These are phyloP conservation scores for Charina bottae DNA, from an alignment of 2,113 vertebrate species.

Conservation along the genomic window DNA sequence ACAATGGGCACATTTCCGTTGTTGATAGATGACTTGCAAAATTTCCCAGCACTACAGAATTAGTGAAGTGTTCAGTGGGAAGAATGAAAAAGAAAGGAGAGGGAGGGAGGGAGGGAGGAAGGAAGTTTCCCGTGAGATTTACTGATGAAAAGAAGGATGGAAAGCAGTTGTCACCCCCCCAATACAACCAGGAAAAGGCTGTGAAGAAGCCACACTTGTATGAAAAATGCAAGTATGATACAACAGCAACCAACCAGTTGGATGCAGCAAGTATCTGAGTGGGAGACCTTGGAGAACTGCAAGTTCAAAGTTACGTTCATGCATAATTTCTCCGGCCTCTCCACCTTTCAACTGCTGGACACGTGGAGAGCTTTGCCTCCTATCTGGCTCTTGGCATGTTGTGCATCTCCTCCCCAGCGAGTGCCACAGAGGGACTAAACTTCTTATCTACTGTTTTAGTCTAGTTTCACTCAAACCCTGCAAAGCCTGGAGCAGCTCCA, in stretches of 20 bases:
- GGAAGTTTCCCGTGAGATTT: not conserved
- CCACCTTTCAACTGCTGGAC: conserved; percentile 55
- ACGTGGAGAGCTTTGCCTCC: conserved; percentile 39
- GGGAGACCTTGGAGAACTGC: not conserved
- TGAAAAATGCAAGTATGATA: not conserved
- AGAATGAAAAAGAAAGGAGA: not conserved
- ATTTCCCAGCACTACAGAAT: not conserved
- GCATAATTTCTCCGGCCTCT: conserved; percentile 64
- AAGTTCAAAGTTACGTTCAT: conserved; percentile 43
- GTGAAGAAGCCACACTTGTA: not conserved
- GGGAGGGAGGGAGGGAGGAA: not conserved
- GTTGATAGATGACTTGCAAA: not conserved
- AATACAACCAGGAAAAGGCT: not conserved
- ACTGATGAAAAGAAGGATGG: not conserved
- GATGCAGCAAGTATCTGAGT: not conserved
- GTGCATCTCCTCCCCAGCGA: conserved; percentile 4
- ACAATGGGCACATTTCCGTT: not conserved
- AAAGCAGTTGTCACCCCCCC: not conserved
- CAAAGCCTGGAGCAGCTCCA: not conserved
- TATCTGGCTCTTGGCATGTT: not conserved
- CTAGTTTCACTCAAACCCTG: not conserved
- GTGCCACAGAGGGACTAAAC: not conserved
- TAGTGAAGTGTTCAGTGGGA: not conserved
- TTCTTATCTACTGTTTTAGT: not conserved
- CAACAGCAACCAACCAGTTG: not conserved